Conservation (phyloP, 2,113 vertebrate genomes). For the Passer domesticus region DNA sequence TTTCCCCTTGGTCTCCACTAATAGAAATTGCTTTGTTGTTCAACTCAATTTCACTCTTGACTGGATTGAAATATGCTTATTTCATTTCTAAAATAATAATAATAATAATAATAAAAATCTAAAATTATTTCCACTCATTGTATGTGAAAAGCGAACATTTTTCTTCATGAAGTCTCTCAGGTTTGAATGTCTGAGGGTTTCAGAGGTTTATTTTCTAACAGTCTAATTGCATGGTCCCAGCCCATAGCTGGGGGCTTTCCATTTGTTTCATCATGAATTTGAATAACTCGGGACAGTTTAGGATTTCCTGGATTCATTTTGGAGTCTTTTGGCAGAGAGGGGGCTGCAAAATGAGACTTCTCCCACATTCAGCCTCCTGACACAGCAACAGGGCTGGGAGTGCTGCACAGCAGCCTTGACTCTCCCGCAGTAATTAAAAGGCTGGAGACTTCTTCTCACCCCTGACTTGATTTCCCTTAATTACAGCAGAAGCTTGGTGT, state of each 20-base stretch:
- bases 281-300: background rate
- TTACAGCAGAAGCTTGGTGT: background rate
- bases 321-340: background rate
- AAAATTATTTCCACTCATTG: background rate
- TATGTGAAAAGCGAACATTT: background rate
- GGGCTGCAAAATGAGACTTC: background rate
- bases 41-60: slow-evolving; percentile 67
- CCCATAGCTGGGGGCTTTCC: background rate
- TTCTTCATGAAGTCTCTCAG: background rate
- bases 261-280: background rate
- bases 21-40: slow-evolving; percentile 58
- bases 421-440: background rate
- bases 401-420: accelerated
- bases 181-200: background rate
- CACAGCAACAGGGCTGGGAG: background rate
- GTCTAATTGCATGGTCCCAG: background rate
- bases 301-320: background rate
- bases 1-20: background rate
- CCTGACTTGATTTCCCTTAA: slow-evolving; percentile 14
- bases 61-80: slow-evolving; percentile 56
- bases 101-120: slow-evolving; percentile 17
- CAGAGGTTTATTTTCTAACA: background rate
- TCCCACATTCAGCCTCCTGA: background rate
- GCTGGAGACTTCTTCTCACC: background rate
- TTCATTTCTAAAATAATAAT: slow-evolving; percentile 54